Conservation (phyloP, 2,888 invertebrate genomes). For the Neoascia interrupta region DNA sequence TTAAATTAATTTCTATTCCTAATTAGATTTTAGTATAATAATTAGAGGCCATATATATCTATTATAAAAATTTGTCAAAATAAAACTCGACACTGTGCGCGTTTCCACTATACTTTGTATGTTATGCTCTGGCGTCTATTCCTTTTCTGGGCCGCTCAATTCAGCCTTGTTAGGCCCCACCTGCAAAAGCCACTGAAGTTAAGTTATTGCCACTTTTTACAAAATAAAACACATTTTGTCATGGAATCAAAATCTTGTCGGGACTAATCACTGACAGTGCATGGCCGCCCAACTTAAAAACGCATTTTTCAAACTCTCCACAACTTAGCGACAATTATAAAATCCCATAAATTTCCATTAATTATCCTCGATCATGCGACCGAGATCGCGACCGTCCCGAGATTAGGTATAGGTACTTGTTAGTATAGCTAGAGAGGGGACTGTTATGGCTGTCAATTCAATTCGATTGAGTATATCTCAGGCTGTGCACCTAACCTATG, state of each 20-base stretch:
- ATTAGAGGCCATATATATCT: too few species aligned
- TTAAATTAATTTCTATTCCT: too few species aligned
- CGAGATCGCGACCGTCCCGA: slow-evolving; percentile 5
- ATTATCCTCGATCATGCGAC: slow-evolving; percentile 59
- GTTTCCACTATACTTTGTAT: too few species aligned
- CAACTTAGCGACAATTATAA: slow-evolving; percentile 63
- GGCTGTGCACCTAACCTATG: slow-evolving; percentile 31
- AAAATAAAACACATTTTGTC: slow-evolving; percentile 49
- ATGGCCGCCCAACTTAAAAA: slow-evolving; percentile 50
- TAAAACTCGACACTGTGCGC: too few species aligned
- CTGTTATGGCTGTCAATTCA: slow-evolving; percentile 48
- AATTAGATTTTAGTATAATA: too few species aligned
- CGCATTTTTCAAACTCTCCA: slow-evolving; percentile 64
- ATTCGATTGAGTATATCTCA: slow-evolving; percentile 56
- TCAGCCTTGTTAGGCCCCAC: too few species aligned
- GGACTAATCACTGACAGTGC: slow-evolving; percentile 47
- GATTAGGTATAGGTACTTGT: neutral
- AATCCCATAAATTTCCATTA: slow-evolving; percentile 69
- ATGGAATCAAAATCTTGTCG: slow-evolving; percentile 44
- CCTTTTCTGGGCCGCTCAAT: too few species aligned
- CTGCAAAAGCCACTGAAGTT: neutral
- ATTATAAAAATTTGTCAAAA: too few species aligned
- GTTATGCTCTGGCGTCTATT: too few species aligned
- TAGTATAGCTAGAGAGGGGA: slow-evolving; percentile 1
- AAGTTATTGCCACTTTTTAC: slow-evolving; percentile 14